Evolutionary conservation across 2,888 invertebrate genomes (phyloP).

Genomic region (Polyploca ridens): DNA sequence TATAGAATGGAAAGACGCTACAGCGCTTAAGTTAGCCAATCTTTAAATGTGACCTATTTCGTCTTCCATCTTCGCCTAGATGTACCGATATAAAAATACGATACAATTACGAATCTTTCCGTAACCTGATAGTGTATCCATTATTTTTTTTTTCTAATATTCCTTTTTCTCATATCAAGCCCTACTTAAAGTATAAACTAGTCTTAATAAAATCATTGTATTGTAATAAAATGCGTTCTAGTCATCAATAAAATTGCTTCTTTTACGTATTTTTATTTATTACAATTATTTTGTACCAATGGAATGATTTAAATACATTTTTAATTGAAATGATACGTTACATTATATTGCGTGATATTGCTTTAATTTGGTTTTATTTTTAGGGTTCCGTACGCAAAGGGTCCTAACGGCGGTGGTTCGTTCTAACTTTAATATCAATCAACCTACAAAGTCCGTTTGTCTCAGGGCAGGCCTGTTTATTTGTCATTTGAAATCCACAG

Average conservation of each 20-base stretch:
- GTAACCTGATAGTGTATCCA: background rate
- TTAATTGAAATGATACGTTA: background rate
- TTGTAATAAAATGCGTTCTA: background rate
- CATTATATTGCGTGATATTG: background rate
- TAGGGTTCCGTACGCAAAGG: too few species aligned
- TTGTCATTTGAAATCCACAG: too few species aligned
- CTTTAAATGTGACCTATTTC: too few species aligned
- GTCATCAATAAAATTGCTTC: constrained; percentile 4
- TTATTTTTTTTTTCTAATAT: background rate
- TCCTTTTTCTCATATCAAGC: background rate
- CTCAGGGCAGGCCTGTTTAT: too few species aligned
- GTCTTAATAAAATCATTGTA: background rate
- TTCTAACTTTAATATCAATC: too few species aligned
- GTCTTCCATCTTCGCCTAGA: too few species aligned
- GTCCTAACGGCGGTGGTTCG: too few species aligned
- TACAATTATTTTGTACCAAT: constrained; percentile 6
- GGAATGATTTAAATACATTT: constrained; percentile 11
- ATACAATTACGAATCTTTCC: too few species aligned
- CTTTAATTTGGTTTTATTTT: background rate
- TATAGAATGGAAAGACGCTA: too few species aligned
- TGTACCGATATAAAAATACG: too few species aligned
- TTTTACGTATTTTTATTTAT: constrained; percentile 10
- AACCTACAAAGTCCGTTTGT: too few species aligned
- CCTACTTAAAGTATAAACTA: background rate
- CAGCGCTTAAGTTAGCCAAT: too few species aligned